Evolutionary conservation across 2,113 vertebrate species (phyloP).

Genomic region (Anser brachyrhynchus): DNA sequence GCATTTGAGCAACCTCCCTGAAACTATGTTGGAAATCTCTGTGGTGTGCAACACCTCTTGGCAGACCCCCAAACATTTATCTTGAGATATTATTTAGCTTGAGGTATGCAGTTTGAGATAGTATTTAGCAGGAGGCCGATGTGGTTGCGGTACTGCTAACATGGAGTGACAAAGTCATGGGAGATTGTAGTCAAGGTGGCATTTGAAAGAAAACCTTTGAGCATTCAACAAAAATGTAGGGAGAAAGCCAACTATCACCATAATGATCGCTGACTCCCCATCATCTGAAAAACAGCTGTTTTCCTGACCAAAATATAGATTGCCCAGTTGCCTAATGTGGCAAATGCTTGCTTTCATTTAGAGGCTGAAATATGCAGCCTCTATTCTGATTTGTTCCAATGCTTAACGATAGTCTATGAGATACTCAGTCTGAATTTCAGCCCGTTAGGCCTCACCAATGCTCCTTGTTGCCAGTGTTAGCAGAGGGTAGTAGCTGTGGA

Average conservation of each 20-base stretch:
- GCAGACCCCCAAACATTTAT: not conserved
- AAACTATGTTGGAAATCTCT: not conserved
- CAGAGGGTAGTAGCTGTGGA: not conserved
- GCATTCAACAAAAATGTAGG: not conserved
- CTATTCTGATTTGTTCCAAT: not conserved
- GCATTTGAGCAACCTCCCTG: not conserved
- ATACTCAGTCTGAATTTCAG: not conserved
- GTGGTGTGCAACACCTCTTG: not conserved
- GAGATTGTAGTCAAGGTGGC: fast-evolving
- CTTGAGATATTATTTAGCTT: not conserved
- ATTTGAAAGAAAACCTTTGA: not conserved
- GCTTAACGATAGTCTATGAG: too few species aligned
- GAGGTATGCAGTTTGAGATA: not conserved
- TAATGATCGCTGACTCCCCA: not conserved
- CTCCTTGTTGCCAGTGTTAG: not conserved
- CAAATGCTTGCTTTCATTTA: not conserved
- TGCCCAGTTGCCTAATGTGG: not conserved
- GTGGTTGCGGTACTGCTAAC: not conserved
- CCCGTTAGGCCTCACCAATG: not conserved
- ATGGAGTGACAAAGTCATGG: not conserved
- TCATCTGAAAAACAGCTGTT: not conserved
- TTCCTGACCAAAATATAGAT: not conserved
- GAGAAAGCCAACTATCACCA: not conserved
- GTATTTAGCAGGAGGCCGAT: not conserved
- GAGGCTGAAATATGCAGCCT: not conserved